Evolutionary conservation across 2,113 vertebrate genomes (phyloP).

Genomic region (Pandion haliaetus): DNA sequence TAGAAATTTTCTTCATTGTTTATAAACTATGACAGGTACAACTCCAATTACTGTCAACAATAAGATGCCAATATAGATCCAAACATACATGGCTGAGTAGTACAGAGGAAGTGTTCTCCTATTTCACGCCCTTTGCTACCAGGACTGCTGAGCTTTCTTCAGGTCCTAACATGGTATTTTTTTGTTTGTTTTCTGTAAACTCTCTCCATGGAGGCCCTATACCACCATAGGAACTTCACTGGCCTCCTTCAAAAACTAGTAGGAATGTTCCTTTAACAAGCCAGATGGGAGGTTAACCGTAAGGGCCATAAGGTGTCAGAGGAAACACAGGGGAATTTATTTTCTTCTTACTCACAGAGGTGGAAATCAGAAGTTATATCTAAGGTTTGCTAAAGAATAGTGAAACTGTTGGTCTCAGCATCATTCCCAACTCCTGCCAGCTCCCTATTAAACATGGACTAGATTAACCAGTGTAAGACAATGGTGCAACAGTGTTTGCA

Average conservation of each 20-base stretch:
- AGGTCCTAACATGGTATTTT: background rate
- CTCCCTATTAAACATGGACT: background rate
- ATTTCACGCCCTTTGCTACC: background rate
- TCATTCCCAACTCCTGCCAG: background rate
- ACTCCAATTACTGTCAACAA: background rate
- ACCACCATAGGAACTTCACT: background rate
- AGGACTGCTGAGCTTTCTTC: background rate
- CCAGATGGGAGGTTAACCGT: background rate
- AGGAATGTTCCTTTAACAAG: constrained; percentile 4
- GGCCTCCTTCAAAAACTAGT: background rate
- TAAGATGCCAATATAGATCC: background rate
- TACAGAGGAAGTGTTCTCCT: background rate
- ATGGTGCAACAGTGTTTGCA: constrained; percentile 38
- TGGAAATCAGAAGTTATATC: background rate
- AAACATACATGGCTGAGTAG: background rate
- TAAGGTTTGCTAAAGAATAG: background rate
- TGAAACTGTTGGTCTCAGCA: background rate
- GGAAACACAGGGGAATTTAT: background rate
- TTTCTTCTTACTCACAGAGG: background rate
- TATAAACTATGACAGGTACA: background rate
- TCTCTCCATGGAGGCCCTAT: background rate
- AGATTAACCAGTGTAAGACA: constrained; percentile 8
- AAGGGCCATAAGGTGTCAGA: background rate
- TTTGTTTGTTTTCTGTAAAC: constrained; percentile 5
- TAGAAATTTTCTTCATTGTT: background rate